These are phyloP conservation scores for Leptinotarsa haldemani DNA, from an alignment of 2,888 invertebrate species.

Conservation along the genomic window DNA sequence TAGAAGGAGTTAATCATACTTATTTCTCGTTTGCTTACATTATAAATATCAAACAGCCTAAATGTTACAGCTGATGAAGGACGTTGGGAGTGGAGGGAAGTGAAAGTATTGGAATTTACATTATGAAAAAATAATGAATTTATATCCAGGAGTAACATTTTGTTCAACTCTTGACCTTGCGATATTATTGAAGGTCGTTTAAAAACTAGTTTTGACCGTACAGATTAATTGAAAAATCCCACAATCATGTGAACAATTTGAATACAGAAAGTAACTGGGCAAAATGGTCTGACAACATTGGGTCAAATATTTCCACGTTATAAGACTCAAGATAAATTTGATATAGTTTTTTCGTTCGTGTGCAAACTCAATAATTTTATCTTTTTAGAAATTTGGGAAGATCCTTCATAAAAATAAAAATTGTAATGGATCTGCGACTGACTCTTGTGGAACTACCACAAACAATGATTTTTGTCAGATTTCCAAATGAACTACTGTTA, in stretches of 20 bases:
- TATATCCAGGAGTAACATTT: conserved; percentile 13
- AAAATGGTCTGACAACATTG: too few species aligned
- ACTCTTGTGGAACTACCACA: too few species aligned
- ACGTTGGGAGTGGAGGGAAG: conserved; percentile 12
- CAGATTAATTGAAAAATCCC: neutral
- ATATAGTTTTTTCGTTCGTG: too few species aligned
- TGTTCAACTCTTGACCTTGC: conserved; percentile 12
- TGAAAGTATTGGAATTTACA: conserved; percentile 13
- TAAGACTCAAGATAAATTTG: too few species aligned
- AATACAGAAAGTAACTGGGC: too few species aligned
- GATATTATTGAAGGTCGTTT: neutral
- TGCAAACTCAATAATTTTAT: too few species aligned
- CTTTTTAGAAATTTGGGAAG: too few species aligned
- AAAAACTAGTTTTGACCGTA: neutral
- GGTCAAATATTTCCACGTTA: too few species aligned
- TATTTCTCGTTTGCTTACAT: neutral
- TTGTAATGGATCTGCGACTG: too few species aligned
- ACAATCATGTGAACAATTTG: neutral
- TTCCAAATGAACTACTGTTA: too few species aligned
- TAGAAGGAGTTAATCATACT: neutral
- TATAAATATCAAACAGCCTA: conserved; percentile 10
- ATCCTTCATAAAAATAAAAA: too few species aligned
- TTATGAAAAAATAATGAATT: neutral
- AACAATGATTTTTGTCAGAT: too few species aligned
- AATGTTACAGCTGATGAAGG: conserved; percentile 13